phyloP scores from a whole-genome alignment of 2,113 vertebrate species.

The Perognathus longimembris region DNA sequence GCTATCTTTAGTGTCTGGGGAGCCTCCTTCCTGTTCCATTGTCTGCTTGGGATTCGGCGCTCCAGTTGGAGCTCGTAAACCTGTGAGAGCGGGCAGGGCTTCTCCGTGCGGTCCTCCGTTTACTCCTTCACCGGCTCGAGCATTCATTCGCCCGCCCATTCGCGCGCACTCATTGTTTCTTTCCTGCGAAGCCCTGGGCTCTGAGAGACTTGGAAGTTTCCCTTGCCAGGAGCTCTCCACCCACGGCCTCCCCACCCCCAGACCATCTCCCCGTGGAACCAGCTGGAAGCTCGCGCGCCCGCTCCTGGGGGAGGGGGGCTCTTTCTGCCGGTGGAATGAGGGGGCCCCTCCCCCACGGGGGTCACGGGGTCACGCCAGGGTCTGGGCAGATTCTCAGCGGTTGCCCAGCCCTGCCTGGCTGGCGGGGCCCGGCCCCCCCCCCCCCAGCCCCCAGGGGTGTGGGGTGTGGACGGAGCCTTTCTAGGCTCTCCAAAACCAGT shows the following conservation, averaged over 20 bases:
- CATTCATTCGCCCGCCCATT: neutral
- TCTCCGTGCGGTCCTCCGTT: neutral
- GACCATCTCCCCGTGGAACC: conserved; percentile 29
- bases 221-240: conserved; percentile 28
- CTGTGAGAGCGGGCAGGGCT: neutral
- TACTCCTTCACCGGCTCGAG: neutral
- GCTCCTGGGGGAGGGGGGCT: neutral
- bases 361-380: rapidly evolving
- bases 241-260: conserved; percentile 53
- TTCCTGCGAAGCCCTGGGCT: conserved; percentile 13
- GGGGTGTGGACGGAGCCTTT: no score
- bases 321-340: neutral
- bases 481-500: no score
- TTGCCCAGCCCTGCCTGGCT: no score
- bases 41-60: neutral
- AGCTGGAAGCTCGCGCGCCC: conserved; percentile 15
- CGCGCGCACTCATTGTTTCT: conserved; percentile 19
- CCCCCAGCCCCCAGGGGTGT: no score
- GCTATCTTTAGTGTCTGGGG: neutral
- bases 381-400: neutral
- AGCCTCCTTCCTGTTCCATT: neutral
- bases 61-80: neutral
- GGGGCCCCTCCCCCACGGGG: neutral
- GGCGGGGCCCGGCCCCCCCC: neutral
- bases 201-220: conserved; percentile 48